A percentile compares a stretch with the other conserved stretches of the same genome.
Evolutionary conservation across 2,113 vertebrate species (phyloP).

Genomic region (Chascanopsetta lugubris): DNA sequence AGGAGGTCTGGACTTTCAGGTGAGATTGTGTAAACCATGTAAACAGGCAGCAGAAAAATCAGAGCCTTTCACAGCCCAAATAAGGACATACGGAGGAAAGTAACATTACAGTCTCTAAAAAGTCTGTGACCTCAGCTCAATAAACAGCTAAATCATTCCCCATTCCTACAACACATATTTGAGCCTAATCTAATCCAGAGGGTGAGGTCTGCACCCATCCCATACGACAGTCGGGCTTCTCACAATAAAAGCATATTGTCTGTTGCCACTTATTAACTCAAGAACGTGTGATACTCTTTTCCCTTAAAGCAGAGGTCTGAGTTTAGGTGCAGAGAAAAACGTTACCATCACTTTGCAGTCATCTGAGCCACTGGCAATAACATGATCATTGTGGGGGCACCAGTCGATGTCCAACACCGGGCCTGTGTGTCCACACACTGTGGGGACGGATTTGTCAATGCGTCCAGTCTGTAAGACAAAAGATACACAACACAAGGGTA

Average conservation of each 20-base stretch:
- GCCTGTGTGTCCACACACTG: conserved; percentile 96
- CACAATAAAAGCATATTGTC: conserved; percentile 46
- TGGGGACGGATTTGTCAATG: conserved; percentile 96
- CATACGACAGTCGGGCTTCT: conserved; percentile 49
- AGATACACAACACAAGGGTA: conserved; percentile 43
- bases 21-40: conserved; percentile 47
- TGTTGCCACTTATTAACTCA: conserved; percentile 37
- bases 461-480: conserved; percentile 85
- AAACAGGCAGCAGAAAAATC: conserved; percentile 25
- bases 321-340: conserved; percentile 12
- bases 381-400: conserved; percentile 96
- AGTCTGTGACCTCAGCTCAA: conserved; percentile 73
- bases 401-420: conserved; percentile 97
- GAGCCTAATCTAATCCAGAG: conserved; percentile 74
- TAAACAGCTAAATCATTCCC: conserved; percentile 71
- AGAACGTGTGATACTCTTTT: conserved; percentile 5
- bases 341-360: conserved; percentile 96
- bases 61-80: conserved; percentile 57
- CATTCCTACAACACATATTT: conserved; percentile 66
- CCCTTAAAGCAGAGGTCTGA: background rate
- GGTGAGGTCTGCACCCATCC: conserved; percentile 59
- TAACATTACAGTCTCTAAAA: conserved; percentile 51
- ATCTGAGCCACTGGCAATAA: conserved; percentile 96
- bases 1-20: conserved; percentile 55
- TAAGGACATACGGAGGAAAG: conserved; percentile 63